These are phyloP conservation scores for Euplexia lucipara DNA, from an alignment of 2,888 invertebrate genomes.

Conservation along the genomic window DNA sequence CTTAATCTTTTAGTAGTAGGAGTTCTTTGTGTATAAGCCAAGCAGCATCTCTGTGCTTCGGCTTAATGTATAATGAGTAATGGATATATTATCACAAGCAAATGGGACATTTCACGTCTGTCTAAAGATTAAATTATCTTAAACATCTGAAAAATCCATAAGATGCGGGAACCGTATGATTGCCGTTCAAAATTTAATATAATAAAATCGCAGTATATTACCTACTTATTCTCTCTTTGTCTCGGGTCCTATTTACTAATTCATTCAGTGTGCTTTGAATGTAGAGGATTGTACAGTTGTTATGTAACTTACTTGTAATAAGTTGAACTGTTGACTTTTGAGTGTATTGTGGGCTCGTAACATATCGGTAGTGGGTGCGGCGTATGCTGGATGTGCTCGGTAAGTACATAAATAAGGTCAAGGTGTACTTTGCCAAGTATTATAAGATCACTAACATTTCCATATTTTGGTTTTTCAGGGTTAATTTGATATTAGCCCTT, in stretches of 20 bases:
- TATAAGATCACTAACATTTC: too few relatives aligned
- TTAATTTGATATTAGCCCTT: too few relatives aligned
- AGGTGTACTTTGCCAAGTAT: too few relatives aligned
- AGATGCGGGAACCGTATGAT: background rate
- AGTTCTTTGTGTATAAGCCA: too few relatives aligned
- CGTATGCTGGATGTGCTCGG: constrained; percentile 10
- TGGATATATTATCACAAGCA: too few relatives aligned
- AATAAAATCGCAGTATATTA: background rate
- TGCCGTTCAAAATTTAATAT: background rate
- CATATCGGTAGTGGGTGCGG: background rate
- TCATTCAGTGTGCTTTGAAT: constrained; percentile 6
- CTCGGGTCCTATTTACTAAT: constrained; percentile 4
- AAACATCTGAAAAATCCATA: too few relatives aligned
- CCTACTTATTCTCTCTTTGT: background rate
- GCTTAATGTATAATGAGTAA: too few relatives aligned
- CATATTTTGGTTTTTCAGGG: too few relatives aligned
- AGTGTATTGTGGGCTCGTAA: constrained; percentile 11
- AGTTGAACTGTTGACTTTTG: constrained; percentile 3
- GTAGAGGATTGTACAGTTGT: constrained; percentile 2
- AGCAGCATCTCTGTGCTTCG: too few relatives aligned
- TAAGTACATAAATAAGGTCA: constrained; percentile 30
- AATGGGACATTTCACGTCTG: too few relatives aligned
- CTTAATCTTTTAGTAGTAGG: too few relatives aligned
- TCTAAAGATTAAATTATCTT: too few relatives aligned
- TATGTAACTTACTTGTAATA: constrained; percentile 5